These are phyloP conservation scores for Syncerus caffer DNA, from an alignment of 2,797 vertebrate genomes.

Conservation along the genomic window DNA sequence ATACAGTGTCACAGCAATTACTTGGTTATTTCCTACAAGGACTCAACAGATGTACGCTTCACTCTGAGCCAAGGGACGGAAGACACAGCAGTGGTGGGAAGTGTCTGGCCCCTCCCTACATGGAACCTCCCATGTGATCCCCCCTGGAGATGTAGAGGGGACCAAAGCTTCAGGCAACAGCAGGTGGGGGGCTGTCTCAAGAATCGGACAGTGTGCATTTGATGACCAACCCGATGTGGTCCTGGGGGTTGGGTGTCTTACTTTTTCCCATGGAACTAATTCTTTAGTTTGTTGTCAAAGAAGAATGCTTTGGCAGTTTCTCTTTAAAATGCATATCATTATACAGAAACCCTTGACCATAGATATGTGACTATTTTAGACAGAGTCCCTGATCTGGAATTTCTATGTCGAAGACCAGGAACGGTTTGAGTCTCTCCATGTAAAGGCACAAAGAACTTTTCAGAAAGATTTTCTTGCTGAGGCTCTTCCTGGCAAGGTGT, in stretches of 20 bases:
- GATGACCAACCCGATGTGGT: neutral
- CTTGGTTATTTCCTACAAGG: neutral
- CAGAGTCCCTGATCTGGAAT: neutral
- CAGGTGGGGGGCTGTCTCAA: neutral
- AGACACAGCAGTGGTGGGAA: neutral
- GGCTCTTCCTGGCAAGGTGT: fast-evolving
- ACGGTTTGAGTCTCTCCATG: neutral
- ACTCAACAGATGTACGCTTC: neutral
- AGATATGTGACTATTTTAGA: neutral
- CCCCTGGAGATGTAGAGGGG: fast-evolving
- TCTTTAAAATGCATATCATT: neutral
- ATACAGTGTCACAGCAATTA: fast-evolving
- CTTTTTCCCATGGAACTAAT: neutral
- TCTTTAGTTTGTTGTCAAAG: neutral
- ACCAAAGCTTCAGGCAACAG: fast-evolving
- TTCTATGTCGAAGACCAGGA: neutral
- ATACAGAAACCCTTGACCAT: neutral
- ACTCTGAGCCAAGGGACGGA: neutral
- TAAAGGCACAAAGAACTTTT: too few relatives aligned
- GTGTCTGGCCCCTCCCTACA: fast-evolving
- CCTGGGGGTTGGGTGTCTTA: neutral
- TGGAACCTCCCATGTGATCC: too few relatives aligned
- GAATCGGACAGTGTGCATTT: neutral
- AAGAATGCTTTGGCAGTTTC: neutral
- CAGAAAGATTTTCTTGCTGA: neutral